phyloP scores from a whole-genome alignment of 2,888 invertebrate species.

The Hemithea aestivaria region DNA sequence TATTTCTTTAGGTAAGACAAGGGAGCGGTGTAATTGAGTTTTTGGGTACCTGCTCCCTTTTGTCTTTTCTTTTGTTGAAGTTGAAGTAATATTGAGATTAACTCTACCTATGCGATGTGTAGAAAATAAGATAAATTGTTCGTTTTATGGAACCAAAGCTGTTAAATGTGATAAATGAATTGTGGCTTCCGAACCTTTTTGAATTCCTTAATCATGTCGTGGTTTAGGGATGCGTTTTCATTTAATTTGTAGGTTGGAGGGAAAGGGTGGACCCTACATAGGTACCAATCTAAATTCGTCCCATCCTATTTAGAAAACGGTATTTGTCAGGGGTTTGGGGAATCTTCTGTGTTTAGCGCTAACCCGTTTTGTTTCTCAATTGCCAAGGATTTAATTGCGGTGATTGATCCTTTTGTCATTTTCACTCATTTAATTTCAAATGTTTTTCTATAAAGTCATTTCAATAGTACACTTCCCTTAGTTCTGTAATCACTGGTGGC shows the following conservation, averaged over 20 bases:
- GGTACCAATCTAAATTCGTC: conserved; percentile 35
- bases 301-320: conserved; percentile 67
- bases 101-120: too few species aligned
- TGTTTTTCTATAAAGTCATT: conserved; percentile 13
- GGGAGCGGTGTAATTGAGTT: too few species aligned
- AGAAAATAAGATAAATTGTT: too few species aligned
- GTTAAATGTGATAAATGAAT: conserved; percentile 11
- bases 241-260: conserved; percentile 69
- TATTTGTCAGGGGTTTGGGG: conserved; percentile 51
- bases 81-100: too few species aligned
- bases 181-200: conserved; percentile 9
- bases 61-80: too few species aligned
- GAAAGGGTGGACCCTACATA: conserved; percentile 51
- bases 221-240: conserved; percentile 35
- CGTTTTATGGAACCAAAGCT: neutral
- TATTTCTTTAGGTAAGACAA: too few species aligned
- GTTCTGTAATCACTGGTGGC: conserved; percentile 37
- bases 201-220: conserved; percentile 10
- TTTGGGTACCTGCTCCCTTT: too few species aligned
- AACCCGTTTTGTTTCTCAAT: neutral
- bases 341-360: conserved; percentile 25
- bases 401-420: too few species aligned
- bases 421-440: too few species aligned
- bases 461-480: conserved; percentile 12
- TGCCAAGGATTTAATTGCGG: too few species aligned